phyloP scores from a whole-genome alignment of 2,113 vertebrate species.

The Elachura formosa region DNA sequence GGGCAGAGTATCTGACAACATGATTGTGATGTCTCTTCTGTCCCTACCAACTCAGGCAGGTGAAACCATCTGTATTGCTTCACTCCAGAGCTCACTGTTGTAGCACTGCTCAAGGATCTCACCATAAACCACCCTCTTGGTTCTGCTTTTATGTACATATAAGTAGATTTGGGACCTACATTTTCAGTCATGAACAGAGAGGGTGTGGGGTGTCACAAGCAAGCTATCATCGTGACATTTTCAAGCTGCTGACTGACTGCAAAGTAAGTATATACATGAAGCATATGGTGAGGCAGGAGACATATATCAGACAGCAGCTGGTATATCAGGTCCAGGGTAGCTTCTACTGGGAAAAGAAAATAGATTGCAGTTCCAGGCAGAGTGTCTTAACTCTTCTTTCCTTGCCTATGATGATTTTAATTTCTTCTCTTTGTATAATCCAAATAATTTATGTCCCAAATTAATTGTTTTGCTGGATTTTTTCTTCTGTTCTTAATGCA shows the following conservation, averaged over 20 bases:
- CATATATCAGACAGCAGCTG: slow-evolving; percentile 19
- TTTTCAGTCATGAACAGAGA: not conserved
- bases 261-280: not conserved
- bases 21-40: accelerated
- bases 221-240: slow-evolving; percentile 16
- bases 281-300: not conserved
- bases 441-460: not conserved
- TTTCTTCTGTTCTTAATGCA: not conserved
- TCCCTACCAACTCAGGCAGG: not conserved
- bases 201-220: not conserved
- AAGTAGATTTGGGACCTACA: not conserved
- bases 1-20: not conserved
- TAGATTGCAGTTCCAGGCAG: not conserved
- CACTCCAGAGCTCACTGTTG: not conserved
- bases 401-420: not conserved
- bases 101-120: not conserved
- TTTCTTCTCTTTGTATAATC: not conserved
- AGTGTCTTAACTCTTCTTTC: not conserved
- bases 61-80: not conserved
- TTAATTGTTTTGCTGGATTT: not conserved
- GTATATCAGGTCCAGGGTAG: not conserved
- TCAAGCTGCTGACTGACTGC: slow-evolving; percentile 21
- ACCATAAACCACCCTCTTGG: not conserved
- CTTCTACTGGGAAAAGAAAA: not conserved
- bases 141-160: not conserved